phyloP scores from a whole-genome alignment of 2,113 vertebrate genomes.

The Arizona elegans region DNA sequence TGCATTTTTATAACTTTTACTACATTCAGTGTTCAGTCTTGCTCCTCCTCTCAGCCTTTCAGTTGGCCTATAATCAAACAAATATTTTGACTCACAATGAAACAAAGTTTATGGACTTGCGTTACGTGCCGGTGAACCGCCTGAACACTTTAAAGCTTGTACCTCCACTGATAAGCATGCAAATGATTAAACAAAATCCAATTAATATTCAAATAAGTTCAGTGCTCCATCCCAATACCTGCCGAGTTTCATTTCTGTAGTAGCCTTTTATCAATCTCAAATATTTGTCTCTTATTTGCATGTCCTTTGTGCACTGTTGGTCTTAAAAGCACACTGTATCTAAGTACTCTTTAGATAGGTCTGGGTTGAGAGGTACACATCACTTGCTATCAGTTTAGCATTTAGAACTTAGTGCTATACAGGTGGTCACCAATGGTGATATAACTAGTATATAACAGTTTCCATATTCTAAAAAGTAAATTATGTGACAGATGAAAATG shows the following conservation, averaged over 20 bases:
- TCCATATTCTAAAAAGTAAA: not conserved
- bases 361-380: not conserved
- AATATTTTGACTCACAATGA: constrained; percentile 35
- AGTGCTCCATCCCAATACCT: constrained; percentile 20
- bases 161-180: constrained; percentile 57
- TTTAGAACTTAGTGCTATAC: not conserved
- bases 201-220: constrained; percentile 62
- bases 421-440: not conserved
- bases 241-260: constrained; percentile 17
- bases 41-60: not conserved
- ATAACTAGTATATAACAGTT: not conserved
- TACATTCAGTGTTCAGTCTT: not conserved
- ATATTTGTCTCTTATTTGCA: constrained; percentile 60
- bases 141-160: constrained; percentile 29
- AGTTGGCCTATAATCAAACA: constrained; percentile 55
- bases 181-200: constrained; percentile 60
- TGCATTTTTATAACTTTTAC: not conserved
- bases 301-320: constrained; percentile 13
- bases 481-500: not conserved
- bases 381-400: not conserved
- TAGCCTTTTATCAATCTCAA: constrained; percentile 20
- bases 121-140: not conserved
- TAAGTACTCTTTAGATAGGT: constrained; percentile 20
- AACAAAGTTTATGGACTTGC: constrained; percentile 1
- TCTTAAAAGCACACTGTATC: not conserved